Evolutionary conservation across 1,140 invertebrate species (phyloP), one percentile per base, ranked within the genome.

Genomic region (Lerema accius): DNA sequence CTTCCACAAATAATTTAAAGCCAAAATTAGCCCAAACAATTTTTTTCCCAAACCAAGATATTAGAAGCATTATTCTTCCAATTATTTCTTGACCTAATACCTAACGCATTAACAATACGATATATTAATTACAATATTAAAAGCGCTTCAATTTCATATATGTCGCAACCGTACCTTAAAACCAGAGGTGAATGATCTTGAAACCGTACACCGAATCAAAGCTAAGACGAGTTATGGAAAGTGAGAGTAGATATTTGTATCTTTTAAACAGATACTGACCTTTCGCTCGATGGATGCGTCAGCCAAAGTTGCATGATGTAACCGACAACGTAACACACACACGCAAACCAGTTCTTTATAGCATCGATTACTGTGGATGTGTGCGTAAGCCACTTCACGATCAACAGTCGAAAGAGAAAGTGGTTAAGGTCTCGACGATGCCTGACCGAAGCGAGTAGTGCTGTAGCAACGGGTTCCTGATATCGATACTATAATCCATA

Each of bases 261-360:
- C 59, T 67, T 84, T 84, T 83, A 76, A 86, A 88, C 86, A 86
- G 77, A 81, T 79, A 68, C 68, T 89, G 85, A 87, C 86, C 84
- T 90, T 89, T 90, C 76, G 77, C 71, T 82, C 63, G 50, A 71
- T 56, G 69, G 82, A 90, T 88, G 85, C 83, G 85, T 90, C 85
- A 90, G 80, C 76, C 73, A 75, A 82, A 83, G 67, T 78, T 74
- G 69, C 71, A 72, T 90, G 80, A 90, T 88, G 83, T 87, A 88
- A 88, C 73, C 61, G 42, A 40, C 67, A 59, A 59, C 28, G 32
- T 43, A 48, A 78, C 75, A 80, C 71, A 80, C 64, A 69, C 70
- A 69, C 59, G 73, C 64, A 69, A 43, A 49, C 48, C 50, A 55
- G 58, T 66, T 63, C 60, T 50, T 67, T 51, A 66, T 68, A 69